Evolutionary conservation across 2,797 vertebrate species (phyloP), one percentile per base, ranked within the genome.

Genomic region (Nothura maculosa): DNA sequence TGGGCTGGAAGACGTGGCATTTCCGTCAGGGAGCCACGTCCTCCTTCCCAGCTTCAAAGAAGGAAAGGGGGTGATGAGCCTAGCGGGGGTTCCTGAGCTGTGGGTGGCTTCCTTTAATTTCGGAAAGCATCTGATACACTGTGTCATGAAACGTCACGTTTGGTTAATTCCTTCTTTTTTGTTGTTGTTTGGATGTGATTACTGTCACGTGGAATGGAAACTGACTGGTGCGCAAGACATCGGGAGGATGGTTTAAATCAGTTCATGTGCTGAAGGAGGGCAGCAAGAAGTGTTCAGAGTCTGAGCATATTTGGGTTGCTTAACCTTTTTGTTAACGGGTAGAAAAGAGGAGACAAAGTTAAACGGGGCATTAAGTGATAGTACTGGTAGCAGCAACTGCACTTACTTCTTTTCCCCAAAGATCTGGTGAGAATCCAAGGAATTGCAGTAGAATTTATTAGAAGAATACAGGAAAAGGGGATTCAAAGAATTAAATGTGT

Each of bases 51-150:
- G 40, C 92, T 96, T 95, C 96, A 96, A 95, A 93, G 92, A 24
- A 48, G 61, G 61, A 77, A 87, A 91, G 77, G 55, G 93, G 77
- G 32, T 93, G 85, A 95, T 91, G 85, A 64, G 85, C 90, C 85
- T 91, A 86, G 95, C 83, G 89, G 89, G 89, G 55, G 74, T 95
- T 95, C 93, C 10, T 1, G 87, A 94, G 91, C 90, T 74, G 96
- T 93, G 93, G 89, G 93, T 95, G 96, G 95, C 75, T 95, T 95
- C 68, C 60, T 89, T 92, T 93, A 89, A 85, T 96, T 95, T 84
- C 74, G 80, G 61, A 91, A 92, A 95, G 81, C 92, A 91, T 95
- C 70, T 94, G 94, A 96, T 96, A 95, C 42, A 89, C 74, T 2
- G 24, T 95, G 93, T 93, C 94, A 95, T 13, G 12, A 95, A 91